Evolutionary conservation across 2,113 vertebrate genomes (phyloP), one percentile per base, ranked within the genome.

Genomic region (Ovibos moschatus): DNA sequence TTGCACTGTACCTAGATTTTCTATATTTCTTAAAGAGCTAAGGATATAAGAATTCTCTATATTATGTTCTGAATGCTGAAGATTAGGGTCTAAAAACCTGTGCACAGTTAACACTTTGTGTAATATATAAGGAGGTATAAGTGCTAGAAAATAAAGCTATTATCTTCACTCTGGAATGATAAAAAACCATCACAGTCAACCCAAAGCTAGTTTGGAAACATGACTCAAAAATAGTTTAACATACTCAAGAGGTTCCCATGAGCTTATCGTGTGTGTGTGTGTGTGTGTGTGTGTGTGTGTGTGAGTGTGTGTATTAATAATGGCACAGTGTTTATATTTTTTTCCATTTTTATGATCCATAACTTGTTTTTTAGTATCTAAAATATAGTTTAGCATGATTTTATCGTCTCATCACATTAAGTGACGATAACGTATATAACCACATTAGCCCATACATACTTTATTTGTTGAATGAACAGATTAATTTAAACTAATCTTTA

Each of bases 381-480:
- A 95, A 97, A 83, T 58, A 88, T n/a, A 87, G 12, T 82, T 50
- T 47, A 79, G 17, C 71, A 17, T 96, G 43, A 76, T 97, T 97
- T 71, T 96, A 95, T 98, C 98, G 96, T 97, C 92, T 95, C 85
- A 98, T 98, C 95, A 93, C 85, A 67, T 53, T 85, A 60, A 95
- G 85, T 95, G 58, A 97, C 8, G 2, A 9, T 91, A 92, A 84
- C 40, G 86, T 87, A 71, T 84, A 45, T 95, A 90, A 51, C 84
- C 1, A 21, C 30, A 95, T 94, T 30, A 97, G 36, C 96, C 85
- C 30, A 15, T 96, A 0, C 33, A 10, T 89, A 92, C 92, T 89
- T 94, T 94, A 92, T 94, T 97, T 96, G 12, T 91, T 94, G 76
- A 89, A 83, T 62, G 27, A 89, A 45, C 91, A 76, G n/a, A 15